phyloP scores from a whole-genome alignment of 2,113 vertebrate species.

The Ctenomys sociabilis region DNA sequence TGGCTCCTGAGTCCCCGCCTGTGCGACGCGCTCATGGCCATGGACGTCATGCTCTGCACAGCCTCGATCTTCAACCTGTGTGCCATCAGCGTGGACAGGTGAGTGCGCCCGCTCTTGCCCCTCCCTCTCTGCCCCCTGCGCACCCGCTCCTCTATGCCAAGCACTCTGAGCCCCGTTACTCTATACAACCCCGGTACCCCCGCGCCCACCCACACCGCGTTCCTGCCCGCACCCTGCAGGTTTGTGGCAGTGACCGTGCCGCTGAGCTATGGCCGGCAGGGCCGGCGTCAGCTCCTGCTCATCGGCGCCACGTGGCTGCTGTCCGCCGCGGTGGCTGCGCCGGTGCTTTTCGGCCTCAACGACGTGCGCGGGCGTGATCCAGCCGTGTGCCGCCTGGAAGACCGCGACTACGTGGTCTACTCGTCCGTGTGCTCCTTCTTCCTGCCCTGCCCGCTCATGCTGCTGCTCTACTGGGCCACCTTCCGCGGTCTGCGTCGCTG shows the following conservation, averaged over 20 bases:
- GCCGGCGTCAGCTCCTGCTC: constrained; percentile 91
- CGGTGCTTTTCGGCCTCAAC: constrained; percentile 95
- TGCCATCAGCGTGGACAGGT: constrained; percentile 96
- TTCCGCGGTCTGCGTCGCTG: constrained; percentile 92
- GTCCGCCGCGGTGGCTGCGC: constrained; percentile 94
- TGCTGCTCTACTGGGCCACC: constrained; percentile 94
- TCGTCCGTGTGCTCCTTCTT: constrained; percentile 98
- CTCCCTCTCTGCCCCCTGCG: not conserved
- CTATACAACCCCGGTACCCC: too few relatives aligned
- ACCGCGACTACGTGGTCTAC: constrained; percentile 93
- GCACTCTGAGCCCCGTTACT: too few relatives aligned
- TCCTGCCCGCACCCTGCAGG: constrained; percentile 82
- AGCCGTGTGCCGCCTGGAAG: constrained; percentile 92
- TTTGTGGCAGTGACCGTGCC: constrained; percentile 95
- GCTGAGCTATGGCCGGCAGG: constrained; percentile 91
- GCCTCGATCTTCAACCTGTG: constrained; percentile 98
- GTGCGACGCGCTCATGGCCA: constrained; percentile 95
- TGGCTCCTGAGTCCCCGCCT: constrained; percentile 90
- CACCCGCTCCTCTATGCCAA: too few relatives aligned
- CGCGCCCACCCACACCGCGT: too few relatives aligned
- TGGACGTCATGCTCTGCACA: constrained; percentile 97
- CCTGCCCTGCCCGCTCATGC: constrained; percentile 96
- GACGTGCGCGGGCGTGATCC: constrained; percentile 89
- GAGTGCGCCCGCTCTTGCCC: constrained; percentile 29
- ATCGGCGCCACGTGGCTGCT: constrained; percentile 95